Conservation (phyloP, 2,888 invertebrate genomes). For the Cryptocheilus praepositus region DNA sequence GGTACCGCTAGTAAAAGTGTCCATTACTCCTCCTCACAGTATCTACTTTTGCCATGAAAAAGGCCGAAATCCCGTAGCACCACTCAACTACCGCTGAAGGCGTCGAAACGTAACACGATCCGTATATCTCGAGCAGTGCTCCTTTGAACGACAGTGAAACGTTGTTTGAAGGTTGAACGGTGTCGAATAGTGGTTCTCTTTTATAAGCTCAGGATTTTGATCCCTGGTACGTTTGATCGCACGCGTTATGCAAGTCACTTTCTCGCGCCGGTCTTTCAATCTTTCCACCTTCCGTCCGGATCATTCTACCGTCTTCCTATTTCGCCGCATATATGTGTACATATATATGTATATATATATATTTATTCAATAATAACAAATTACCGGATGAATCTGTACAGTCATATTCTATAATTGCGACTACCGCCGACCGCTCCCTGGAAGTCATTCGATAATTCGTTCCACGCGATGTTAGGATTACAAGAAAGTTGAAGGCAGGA, state of each 20-base stretch:
- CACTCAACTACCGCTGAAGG: too few species aligned
- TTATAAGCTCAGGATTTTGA: too few species aligned
- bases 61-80: too few species aligned
- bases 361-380: constrained; percentile 70
- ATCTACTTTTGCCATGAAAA: too few species aligned
- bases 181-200: too few species aligned
- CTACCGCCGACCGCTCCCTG: constrained; percentile 45
- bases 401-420: constrained; percentile 73
- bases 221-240: background rate
- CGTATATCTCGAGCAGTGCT: too few species aligned
- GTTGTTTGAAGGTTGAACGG: too few species aligned
- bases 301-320: background rate
- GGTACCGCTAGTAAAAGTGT: too few species aligned
- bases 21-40: too few species aligned
- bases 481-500: constrained; percentile 53
- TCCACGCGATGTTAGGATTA: constrained; percentile 39
- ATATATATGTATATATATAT: constrained; percentile 20
- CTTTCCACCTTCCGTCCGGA: constrained; percentile 36
- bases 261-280: background rate
- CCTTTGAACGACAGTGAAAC: too few species aligned
- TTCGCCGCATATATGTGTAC: constrained; percentile 26
- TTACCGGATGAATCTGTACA: constrained; percentile 68
- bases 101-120: too few species aligned
- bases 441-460: constrained; percentile 47
- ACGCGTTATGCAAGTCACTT: constrained; percentile 4